Evolutionary conservation across 2,888 invertebrate genomes (phyloP).

Genomic region (Epirrhoe tristata): DNA sequence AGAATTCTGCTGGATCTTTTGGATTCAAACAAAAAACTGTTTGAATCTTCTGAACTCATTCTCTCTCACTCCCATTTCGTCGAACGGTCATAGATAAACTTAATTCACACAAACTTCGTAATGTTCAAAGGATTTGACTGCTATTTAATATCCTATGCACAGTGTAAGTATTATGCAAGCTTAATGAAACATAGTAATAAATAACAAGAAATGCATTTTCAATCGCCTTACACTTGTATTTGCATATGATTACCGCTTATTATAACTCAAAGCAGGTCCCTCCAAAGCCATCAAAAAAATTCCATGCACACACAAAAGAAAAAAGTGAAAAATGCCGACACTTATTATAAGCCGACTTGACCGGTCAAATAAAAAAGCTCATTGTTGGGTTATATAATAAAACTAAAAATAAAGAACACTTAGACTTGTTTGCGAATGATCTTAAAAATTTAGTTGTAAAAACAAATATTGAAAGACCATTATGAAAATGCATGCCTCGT

Average conservation of each 20-base stretch:
- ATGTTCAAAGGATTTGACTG: conserved; percentile 13
- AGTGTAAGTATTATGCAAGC: conserved; percentile 5
- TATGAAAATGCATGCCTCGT: conserved; percentile 8
- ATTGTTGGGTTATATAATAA: not conserved
- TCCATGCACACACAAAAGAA: conserved; percentile 17
- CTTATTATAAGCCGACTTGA: conserved; percentile 1
- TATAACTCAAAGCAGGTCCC: conserved; percentile 16
- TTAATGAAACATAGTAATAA: conserved; percentile 22
- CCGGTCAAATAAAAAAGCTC: not conserved
- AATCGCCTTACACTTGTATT: conserved; percentile 26
- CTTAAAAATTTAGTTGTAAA: not conserved
- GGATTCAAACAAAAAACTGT: not conserved
- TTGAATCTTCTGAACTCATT: too few relatives aligned
- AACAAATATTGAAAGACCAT: conserved; percentile 10
- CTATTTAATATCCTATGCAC: conserved; percentile 14
- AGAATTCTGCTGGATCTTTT: not conserved
- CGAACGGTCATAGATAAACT: too few relatives aligned
- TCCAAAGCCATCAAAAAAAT: conserved; percentile 19
- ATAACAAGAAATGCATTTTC: conserved; percentile 22
- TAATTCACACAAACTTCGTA: too few relatives aligned
- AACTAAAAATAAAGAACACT: not conserved
- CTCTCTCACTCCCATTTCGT: too few relatives aligned
- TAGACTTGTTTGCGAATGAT: not conserved
- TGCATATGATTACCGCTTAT: conserved; percentile 25
- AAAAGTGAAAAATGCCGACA: conserved; percentile 27